phyloP scores from a whole-genome alignment of 2,888 invertebrate species.

The Meloe dianella region DNA sequence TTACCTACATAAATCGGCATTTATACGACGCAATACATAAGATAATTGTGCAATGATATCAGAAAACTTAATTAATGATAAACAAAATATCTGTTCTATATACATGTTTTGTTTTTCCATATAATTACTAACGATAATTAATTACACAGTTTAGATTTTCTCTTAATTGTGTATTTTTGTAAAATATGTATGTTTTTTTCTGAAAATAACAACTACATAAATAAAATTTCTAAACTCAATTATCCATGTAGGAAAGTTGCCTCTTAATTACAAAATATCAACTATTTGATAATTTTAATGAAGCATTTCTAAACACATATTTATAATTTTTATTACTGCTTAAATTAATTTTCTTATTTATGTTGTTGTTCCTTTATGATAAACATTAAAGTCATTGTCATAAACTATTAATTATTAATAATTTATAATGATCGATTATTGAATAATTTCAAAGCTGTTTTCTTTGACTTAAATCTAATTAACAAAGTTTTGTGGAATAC shows the following conservation, averaged over 20 bases:
- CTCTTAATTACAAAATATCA: neutral
- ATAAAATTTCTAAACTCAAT: neutral
- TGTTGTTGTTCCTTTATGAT: neutral
- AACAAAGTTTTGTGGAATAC: no score
- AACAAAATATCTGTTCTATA: no score
- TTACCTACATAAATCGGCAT: no score
- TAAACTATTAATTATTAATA: neutral
- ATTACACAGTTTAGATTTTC: no score
- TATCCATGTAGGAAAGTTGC: neutral
- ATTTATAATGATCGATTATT: neutral
- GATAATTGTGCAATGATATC: no score
- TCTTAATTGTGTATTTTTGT: neutral
- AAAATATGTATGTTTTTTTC: neutral
- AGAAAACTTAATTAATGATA: no score
- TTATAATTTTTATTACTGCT: neutral
- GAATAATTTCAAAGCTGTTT: neutral
- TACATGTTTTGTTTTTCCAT: no score
- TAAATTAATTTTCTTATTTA: neutral
- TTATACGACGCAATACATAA: no score
- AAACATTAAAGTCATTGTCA: neutral
- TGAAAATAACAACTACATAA: neutral
- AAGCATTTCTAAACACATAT: constrained; percentile 1
- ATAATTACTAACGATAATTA: no score
- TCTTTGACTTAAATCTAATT: neutral
- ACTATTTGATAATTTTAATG: neutral